Evolutionary conservation across 2,888 invertebrate genomes (phyloP).

Genomic region (Nemoura dubitans): DNA sequence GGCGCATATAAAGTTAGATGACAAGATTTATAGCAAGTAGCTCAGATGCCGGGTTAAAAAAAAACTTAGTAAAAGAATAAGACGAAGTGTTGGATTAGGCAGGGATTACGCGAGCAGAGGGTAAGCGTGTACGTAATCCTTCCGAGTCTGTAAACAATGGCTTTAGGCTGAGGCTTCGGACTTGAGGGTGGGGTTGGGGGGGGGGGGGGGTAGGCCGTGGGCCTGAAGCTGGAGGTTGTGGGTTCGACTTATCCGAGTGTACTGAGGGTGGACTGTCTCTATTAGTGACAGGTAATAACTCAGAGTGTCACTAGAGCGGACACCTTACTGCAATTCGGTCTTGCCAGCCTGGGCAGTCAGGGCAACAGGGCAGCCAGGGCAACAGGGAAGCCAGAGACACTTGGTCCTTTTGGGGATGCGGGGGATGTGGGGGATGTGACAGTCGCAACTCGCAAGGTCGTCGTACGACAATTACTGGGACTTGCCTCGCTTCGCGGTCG

Average conservation of each 20-base stretch:
- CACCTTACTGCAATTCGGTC: neutral
- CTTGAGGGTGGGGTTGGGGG: neutral
- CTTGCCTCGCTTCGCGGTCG: neutral
- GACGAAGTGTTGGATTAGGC: constrained; percentile 39
- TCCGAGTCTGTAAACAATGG: constrained; percentile 35
- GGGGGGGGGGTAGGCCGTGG: no score
- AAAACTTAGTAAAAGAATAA: constrained; percentile 39
- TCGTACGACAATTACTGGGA: neutral
- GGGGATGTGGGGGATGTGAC: no score
- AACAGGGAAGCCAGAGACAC: no score
- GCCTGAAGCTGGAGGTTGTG: neutral
- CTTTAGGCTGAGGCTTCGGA: constrained; percentile 20
- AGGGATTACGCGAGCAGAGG: constrained; percentile 36
- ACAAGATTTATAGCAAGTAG: constrained; percentile 16
- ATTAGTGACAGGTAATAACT: constrained; percentile 39
- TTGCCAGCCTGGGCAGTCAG: neutral
- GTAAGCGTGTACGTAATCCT: constrained; percentile 36
- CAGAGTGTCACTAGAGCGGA: constrained; percentile 19
- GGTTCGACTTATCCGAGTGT: constrained; percentile 22
- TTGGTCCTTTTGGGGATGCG: no score
- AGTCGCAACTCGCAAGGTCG: neutral
- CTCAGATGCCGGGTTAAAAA: constrained; percentile 22
- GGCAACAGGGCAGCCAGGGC: no score
- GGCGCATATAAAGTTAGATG: constrained; percentile 12
- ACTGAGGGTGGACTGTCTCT: constrained; percentile 23